phyloP scores from a whole-genome alignment of 2,888 invertebrate genomes.

The Orchestes rusci region DNA sequence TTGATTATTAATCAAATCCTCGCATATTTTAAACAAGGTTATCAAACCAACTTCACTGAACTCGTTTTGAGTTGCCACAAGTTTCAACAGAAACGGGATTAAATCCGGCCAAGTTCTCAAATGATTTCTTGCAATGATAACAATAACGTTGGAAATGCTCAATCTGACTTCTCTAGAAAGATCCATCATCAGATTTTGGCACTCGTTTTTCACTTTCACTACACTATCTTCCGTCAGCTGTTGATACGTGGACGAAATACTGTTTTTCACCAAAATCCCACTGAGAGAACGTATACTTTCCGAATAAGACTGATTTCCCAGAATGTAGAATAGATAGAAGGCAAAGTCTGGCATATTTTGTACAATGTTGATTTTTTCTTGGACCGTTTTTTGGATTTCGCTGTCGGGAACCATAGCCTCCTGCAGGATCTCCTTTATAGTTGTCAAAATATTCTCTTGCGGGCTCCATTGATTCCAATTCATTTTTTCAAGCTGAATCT shows the following conservation, averaged over 20 bases:
- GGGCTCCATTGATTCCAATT: slow-evolving; percentile 82
- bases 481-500: slow-evolving; percentile 32
- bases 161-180: slow-evolving; percentile 90
- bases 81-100: slow-evolving; percentile 80
- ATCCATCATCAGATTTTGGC: slow-evolving; percentile 88
- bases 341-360: slow-evolving; percentile 97
- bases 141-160: slow-evolving; percentile 94
- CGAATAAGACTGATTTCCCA: slow-evolving; percentile 90
- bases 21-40: slow-evolving; percentile 96
- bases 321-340: slow-evolving; percentile 94
- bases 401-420: slow-evolving; percentile 97
- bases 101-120: slow-evolving; percentile 89
- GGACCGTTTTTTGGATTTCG: slow-evolving; percentile 89
- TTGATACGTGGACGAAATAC: slow-evolving; percentile 85
- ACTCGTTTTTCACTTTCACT: slow-evolving; percentile 90
- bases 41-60: slow-evolving; percentile 96
- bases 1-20: slow-evolving; percentile 62
- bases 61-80: slow-evolving; percentile 86
- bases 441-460: slow-evolving; percentile 87
- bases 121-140: slow-evolving; percentile 90
- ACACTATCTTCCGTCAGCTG: slow-evolving; percentile 83
- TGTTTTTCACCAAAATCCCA: slow-evolving; percentile 96
- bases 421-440: slow-evolving; percentile 92
- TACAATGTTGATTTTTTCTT: slow-evolving; percentile 95
- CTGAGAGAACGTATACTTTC: slow-evolving; percentile 94